A percentile compares a stretch with the other conserved stretches of the same genome.
Conservation (phyloP, 2,888 invertebrate species). For the Dasysyrphus albostriatus region DNA sequence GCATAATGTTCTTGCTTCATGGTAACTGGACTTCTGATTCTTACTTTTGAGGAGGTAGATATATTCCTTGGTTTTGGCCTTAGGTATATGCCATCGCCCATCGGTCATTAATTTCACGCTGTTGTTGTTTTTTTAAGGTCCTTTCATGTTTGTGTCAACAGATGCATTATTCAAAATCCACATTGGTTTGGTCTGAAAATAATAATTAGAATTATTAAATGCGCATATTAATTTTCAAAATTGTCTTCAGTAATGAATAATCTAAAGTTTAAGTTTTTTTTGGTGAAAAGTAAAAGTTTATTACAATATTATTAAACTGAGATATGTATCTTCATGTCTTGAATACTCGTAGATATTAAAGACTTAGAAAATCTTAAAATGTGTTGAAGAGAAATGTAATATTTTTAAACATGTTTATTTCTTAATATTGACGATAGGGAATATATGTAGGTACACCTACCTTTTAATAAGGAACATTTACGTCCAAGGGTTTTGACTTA, state of each 20-base stretch:
- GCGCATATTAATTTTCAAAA: slow-evolving; percentile 69
- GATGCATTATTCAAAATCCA: slow-evolving; percentile 57
- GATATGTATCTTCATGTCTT: no score
- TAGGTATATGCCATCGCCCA: background rate
- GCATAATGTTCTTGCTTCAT: slow-evolving; percentile 38
- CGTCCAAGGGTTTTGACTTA: no score
- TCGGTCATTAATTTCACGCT: slow-evolving; percentile 20
- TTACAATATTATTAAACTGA: no score
- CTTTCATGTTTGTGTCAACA: background rate
- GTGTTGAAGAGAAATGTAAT: no score
- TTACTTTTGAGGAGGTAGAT: slow-evolving; percentile 51
- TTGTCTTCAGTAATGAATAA: slow-evolving; percentile 42
- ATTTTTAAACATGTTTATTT: no score
- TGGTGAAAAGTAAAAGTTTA: no score
- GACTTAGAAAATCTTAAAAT: no score
- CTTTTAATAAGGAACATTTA: no score
- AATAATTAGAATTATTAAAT: slow-evolving; percentile 66
- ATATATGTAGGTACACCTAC: no score
- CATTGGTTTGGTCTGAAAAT: slow-evolving; percentile 54
- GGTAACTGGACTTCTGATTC: slow-evolving; percentile 35
- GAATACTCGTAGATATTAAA: no score
- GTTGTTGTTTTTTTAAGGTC: background rate
- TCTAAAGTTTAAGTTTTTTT: slow-evolving; percentile 8
- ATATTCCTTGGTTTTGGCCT: slow-evolving; percentile 28
- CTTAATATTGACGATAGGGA: no score